Base-by-base conservation (phyloP, 2,888 invertebrate genomes). In the Caradrina clavipalpis region DNA sequence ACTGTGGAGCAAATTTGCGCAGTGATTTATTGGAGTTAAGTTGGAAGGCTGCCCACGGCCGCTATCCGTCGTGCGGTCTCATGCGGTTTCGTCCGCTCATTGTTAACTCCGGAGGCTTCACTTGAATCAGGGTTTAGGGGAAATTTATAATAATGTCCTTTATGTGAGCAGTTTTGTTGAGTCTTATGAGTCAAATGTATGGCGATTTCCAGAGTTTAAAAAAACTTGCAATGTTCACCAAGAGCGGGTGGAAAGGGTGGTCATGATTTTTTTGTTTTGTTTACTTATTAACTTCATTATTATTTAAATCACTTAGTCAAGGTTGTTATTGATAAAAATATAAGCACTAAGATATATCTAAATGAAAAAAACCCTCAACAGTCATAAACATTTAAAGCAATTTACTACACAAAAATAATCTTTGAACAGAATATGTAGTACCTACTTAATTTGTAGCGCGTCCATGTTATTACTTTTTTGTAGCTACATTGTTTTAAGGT, bases 21-120 rank as follows among this genome's bases (percentile, higher is more conserved):
- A 83, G 88, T 92, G 92, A 93, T 93, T 93, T 94, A 94, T 93
- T 91, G 86, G 86, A 87, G 87, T 83, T 82, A 80, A 89, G 89
- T 93, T 92, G 93, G 92, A 92, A 90, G 88, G 87, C 89, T 93
- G 93, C 93, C 93, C 91, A 86, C 82, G 83, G 77, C 78, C 73
- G 71, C 76, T 79, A 69, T 62, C 78, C 78, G 65, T 78, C 74
- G 69, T 75, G 84, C 78, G 86, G 84, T 83, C 81, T 84, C 80
- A 81, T 78, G 82, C 81, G 85, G 83, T 81, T 83, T 83, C 73
- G 80, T 74, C 67, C 76, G 73, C 68, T 76, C 74, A 47, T 61
- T 74, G 69, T 71, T 51, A 61, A 65, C 62, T 53, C 49, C 22
- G 39, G 51, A 54, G 62, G 63, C 39, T 59, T 62, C 54, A 31